These are phyloP conservation scores for Tiaroga cobitis DNA, from an alignment of 2,797 vertebrate genomes.

Conservation along the genomic window DNA sequence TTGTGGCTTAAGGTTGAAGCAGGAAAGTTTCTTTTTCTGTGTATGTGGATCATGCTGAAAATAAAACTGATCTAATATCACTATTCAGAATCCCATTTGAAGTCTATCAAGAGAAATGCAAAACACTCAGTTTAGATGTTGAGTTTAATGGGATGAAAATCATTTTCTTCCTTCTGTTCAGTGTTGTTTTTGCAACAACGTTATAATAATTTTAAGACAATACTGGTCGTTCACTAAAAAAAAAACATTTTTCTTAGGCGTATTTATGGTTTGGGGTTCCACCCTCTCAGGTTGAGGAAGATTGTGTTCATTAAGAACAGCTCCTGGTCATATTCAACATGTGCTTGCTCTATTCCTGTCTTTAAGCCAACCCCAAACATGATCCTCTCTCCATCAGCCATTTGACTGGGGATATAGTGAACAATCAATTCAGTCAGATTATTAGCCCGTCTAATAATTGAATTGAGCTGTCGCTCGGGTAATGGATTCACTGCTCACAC, in stretches of 20 bases:
- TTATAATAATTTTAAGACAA: conserved; percentile 14
- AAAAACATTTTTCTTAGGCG: background rate
- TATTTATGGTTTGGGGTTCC: conserved; percentile 6
- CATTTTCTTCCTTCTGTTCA: background rate
- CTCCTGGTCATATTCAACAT: conserved; percentile 27
- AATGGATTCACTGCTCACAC: conserved; percentile 65
- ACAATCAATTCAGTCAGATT: conserved; percentile 66
- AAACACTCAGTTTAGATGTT: background rate
- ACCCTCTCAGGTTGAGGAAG: background rate
- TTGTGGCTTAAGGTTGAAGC: conserved; percentile 24
- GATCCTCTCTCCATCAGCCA: conserved; percentile 42
- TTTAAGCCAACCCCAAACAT: conserved; percentile 33
- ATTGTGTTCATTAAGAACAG: conserved; percentile 5
- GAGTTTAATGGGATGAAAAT: conserved; percentile 18
- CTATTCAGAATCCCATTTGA: conserved; percentile 15
- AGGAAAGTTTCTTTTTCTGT: background rate
- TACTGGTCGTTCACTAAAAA: background rate
- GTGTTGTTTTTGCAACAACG: background rate
- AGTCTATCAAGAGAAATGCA: conserved; percentile 17
- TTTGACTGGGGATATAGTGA: conserved; percentile 59
- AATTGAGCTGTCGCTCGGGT: conserved; percentile 62
- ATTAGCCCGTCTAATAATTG: conserved; percentile 65
- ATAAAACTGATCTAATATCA: conserved; percentile 5
- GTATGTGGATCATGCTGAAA: conserved; percentile 19
- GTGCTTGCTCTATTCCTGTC: conserved; percentile 25